phyloP scores from a whole-genome alignment of 1,140 invertebrate genomes.

The Leptopilina clavipes region DNA sequence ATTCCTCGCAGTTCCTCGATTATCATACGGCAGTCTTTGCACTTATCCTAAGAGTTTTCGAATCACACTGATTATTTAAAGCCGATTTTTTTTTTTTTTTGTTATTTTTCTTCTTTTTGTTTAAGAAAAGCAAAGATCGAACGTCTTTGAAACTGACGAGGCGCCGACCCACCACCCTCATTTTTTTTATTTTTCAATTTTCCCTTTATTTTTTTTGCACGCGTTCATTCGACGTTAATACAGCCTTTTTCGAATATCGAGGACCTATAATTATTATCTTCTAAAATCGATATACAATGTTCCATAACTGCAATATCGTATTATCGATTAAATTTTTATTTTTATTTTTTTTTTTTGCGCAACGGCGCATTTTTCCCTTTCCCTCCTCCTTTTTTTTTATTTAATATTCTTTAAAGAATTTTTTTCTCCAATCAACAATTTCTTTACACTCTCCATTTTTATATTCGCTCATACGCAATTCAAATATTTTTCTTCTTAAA shows the following conservation, averaged over 20 bases:
- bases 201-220: slow-evolving; percentile 24
- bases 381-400: slow-evolving; percentile 35
- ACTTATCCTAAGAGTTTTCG: slow-evolving; percentile 31
- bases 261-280: slow-evolving; percentile 23
- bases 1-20: slow-evolving; percentile 34
- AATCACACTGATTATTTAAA: slow-evolving; percentile 28
- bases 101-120: neutral
- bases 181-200: slow-evolving; percentile 27
- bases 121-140: slow-evolving; percentile 38
- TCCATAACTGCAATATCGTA: slow-evolving; percentile 17
- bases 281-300: slow-evolving; percentile 21
- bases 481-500: slow-evolving; percentile 37
- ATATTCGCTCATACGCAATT: slow-evolving; percentile 12
- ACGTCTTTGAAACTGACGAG: slow-evolving; percentile 45
- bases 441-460: neutral
- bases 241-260: slow-evolving; percentile 35
- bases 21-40: slow-evolving; percentile 33
- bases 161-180: slow-evolving; percentile 34
- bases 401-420: slow-evolving; percentile 36
- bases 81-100: slow-evolving; percentile 6
- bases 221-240: slow-evolving; percentile 40
- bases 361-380: slow-evolving; percentile 36
- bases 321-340: too few species aligned
- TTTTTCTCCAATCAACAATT: neutral
- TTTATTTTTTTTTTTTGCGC: slow-evolving; percentile 23